Percentiles rank a stretch among this genome's conserved stretches.
Evolutionary conservation across 37 sponge, comb jelly and placozoan species (phyloP).

Genomic region (Ephydatia muelleri): DNA sequence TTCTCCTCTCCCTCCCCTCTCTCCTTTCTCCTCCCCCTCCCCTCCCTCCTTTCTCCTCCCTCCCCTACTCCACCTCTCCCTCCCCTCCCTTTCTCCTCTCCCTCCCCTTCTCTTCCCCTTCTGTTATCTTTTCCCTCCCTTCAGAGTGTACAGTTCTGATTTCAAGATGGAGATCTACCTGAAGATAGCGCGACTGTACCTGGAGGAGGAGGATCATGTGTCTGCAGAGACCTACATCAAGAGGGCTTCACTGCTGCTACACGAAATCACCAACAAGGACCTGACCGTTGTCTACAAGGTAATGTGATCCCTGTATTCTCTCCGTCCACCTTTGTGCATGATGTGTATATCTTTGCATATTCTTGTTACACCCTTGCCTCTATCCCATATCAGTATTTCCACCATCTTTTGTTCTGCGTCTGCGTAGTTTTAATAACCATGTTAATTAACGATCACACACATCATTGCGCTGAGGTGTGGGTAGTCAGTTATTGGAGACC

Average conservation of each 20-base stretch:
- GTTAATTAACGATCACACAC: no score
- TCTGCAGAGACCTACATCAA: constrained; percentile 96
- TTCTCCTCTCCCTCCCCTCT: neutral
- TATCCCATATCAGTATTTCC: no score
- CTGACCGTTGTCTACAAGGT: constrained; percentile 78
- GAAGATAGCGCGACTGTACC: constrained; percentile 89
- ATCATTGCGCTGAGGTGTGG: no score
- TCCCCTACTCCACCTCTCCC: constrained; percentile 2
- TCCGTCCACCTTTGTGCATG: neutral
- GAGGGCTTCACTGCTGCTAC: constrained; percentile 78
- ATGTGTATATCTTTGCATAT: neutral
- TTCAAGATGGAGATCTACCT: constrained; percentile 96
- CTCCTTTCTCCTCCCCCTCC: neutral
- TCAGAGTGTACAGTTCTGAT: constrained; percentile 73
- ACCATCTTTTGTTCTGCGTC: no score
- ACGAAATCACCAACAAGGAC: constrained; percentile 56
- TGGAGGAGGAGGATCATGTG: constrained; percentile 80
- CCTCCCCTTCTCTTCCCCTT: no score
- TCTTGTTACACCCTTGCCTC: neutral
- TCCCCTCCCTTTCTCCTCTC: neutral
- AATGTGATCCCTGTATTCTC: neutral
- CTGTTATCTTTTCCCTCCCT: neutral
- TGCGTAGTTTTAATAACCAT: no score
- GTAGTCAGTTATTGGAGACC: no score
- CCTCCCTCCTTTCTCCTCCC: neutral